phyloP scores from a whole-genome alignment of 2,113 vertebrate species.

The Corythoichthys haematopterus region DNA sequence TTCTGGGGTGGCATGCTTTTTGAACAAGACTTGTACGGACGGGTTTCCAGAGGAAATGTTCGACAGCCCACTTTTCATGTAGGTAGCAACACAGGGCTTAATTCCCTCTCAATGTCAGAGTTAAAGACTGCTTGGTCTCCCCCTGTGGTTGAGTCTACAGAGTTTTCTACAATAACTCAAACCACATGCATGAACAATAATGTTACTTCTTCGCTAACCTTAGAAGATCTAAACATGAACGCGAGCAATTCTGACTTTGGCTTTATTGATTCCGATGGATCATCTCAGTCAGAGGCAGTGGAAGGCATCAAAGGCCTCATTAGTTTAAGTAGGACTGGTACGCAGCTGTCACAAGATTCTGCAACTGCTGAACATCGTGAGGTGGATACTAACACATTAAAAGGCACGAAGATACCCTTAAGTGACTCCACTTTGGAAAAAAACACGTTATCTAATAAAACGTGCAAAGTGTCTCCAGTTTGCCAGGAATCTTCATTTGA shows the following conservation, averaged over 20 bases:
- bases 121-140: slow-evolving; percentile 6
- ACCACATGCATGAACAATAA: slow-evolving; percentile 44
- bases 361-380: background rate
- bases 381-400: slow-evolving; percentile 35
- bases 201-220: slow-evolving; percentile 30
- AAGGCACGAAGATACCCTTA: slow-evolving; percentile 51
- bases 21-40: slow-evolving; percentile 61
- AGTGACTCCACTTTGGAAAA: slow-evolving; percentile 52
- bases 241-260: slow-evolving; percentile 58
- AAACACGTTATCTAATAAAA: slow-evolving; percentile 20
- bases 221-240: slow-evolving; percentile 68
- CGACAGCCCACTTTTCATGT: slow-evolving; percentile 12
- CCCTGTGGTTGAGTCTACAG: slow-evolving; percentile 12
- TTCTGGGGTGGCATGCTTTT: slow-evolving; percentile 58
- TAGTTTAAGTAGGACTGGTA: slow-evolving; percentile 8
- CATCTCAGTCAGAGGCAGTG: slow-evolving; percentile 50
- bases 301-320: slow-evolving; percentile 31
- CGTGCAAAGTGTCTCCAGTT: slow-evolving; percentile 36
- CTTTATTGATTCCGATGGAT: slow-evolving; percentile 72
- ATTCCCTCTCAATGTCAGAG: slow-evolving; percentile 4
- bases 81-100: slow-evolving; percentile 14
- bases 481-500: slow-evolving; percentile 22
- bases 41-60: slow-evolving; percentile 40
- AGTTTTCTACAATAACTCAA: slow-evolving; percentile 9
- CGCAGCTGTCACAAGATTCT: slow-evolving; percentile 9